These are phyloP conservation scores for Ailurus styani DNA, from an alignment of 2,113 vertebrate species.

Conservation along the genomic window DNA sequence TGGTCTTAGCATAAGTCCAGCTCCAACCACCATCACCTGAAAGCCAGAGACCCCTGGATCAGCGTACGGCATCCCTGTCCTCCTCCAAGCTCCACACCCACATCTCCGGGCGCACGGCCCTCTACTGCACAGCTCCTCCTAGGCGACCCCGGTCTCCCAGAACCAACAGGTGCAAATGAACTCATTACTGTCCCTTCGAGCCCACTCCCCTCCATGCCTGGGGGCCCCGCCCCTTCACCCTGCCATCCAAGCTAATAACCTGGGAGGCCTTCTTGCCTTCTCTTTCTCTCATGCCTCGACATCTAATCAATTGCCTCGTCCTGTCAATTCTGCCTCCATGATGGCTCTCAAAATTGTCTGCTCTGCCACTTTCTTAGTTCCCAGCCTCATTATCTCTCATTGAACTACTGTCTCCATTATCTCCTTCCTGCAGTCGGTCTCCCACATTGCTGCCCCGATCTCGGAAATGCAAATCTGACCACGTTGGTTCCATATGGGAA, in stretches of 20 bases:
- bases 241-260: background rate
- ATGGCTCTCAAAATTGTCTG: background rate
- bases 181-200: background rate
- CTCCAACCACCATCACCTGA: background rate
- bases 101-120: background rate
- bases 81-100: background rate
- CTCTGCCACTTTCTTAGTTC: constrained; percentile 40
- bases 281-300: background rate
- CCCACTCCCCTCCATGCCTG: background rate
- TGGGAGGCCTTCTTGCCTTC: background rate
- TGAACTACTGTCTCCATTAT: background rate
- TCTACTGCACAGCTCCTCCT: background rate
- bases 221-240: background rate
- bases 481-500: background rate
- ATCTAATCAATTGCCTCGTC: background rate
- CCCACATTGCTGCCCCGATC: background rate
- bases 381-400: constrained; percentile 44
- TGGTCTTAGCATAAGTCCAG: background rate
- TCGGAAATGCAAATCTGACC: background rate
- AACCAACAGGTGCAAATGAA: background rate
- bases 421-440: background rate
- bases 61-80: too few species aligned
- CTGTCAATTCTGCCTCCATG: background rate
- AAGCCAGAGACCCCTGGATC: background rate
- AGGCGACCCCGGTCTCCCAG: background rate